A percentile compares a stretch with the other conserved stretches of the same genome.
phyloP scores from a whole-genome alignment of 1,140 invertebrate genomes.

The Bombus confusus region DNA sequence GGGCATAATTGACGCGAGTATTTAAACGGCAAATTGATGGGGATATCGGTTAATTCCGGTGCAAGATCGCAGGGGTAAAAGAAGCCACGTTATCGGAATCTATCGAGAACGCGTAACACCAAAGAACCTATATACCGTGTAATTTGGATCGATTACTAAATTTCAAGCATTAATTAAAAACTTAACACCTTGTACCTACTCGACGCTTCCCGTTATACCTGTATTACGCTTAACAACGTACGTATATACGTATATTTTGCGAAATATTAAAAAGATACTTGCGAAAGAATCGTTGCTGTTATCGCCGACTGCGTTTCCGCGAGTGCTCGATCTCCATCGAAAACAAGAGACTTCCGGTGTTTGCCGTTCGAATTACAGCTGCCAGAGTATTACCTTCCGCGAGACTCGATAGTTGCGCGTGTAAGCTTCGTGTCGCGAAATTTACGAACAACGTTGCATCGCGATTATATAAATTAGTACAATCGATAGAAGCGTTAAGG shows the following conservation, averaged over 20 bases:
- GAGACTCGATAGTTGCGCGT: background rate
- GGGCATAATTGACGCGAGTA: background rate
- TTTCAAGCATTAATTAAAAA: too few species aligned
- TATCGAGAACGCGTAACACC: background rate
- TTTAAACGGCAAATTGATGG: background rate
- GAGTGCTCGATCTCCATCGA: background rate
- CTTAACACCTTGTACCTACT: too few species aligned
- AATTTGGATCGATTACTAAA: too few species aligned
- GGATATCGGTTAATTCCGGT: too few species aligned
- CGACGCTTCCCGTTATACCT: fast-evolving
- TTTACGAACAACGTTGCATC: background rate
- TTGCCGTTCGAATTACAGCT: background rate
- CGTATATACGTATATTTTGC: background rate
- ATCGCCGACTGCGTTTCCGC: background rate
- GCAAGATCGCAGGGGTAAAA: background rate
- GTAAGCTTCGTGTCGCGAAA: background rate
- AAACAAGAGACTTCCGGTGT: background rate
- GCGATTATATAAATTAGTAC: background rate
- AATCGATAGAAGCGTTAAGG: background rate
- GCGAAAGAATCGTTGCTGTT: background rate
- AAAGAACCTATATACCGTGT: too few species aligned
- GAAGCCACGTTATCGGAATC: background rate
- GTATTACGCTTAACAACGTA: too few species aligned
- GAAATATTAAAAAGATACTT: background rate
- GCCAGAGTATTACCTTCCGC: background rate